phyloP scores from a whole-genome alignment of 2,797 vertebrate species.

The Sebastes diploproa region DNA sequence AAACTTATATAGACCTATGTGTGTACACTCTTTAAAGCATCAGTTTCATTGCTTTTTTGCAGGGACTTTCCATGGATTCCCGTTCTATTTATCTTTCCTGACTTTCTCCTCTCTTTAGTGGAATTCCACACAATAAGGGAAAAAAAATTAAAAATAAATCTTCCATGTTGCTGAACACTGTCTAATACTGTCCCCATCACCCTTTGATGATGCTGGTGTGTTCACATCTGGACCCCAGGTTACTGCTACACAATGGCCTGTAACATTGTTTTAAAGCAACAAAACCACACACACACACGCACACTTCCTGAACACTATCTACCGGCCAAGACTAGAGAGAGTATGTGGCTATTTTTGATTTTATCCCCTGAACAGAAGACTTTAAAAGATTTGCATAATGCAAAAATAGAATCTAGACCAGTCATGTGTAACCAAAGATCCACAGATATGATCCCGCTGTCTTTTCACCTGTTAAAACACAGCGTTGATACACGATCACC shows the following conservation, averaged over 20 bases:
- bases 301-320: slow-evolving; percentile 36
- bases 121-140: slow-evolving; percentile 73
- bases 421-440: slow-evolving; percentile 68
- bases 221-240: slow-evolving; percentile 64
- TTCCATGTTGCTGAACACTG: slow-evolving; percentile 62
- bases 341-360: slow-evolving; percentile 73
- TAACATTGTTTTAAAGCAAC: slow-evolving; percentile 37
- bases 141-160: slow-evolving; percentile 69
- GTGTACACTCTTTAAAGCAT: slow-evolving; percentile 56
- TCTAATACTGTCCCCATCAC: slow-evolving; percentile 58
- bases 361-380: slow-evolving; percentile 66
- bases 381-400: slow-evolving; percentile 70
- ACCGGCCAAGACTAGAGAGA: slow-evolving; percentile 71
- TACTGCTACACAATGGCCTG: slow-evolving; percentile 11
- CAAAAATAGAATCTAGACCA: slow-evolving; percentile 75
- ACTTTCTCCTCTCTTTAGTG: slow-evolving; percentile 75
- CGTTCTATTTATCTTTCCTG: slow-evolving; percentile 84
- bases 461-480: slow-evolving; percentile 78
- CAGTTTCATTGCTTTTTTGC: slow-evolving; percentile 77
- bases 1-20: background rate
- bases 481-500: slow-evolving; percentile 55
- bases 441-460: slow-evolving; percentile 63
- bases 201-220: slow-evolving; percentile 53
- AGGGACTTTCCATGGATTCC: slow-evolving; percentile 82
- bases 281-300: slow-evolving; percentile 20